Percentiles rank a stretch among this genome's conserved stretches.
Conservation (phyloP, 2,113 vertebrate species). For the Taxidea taxus region DNA sequence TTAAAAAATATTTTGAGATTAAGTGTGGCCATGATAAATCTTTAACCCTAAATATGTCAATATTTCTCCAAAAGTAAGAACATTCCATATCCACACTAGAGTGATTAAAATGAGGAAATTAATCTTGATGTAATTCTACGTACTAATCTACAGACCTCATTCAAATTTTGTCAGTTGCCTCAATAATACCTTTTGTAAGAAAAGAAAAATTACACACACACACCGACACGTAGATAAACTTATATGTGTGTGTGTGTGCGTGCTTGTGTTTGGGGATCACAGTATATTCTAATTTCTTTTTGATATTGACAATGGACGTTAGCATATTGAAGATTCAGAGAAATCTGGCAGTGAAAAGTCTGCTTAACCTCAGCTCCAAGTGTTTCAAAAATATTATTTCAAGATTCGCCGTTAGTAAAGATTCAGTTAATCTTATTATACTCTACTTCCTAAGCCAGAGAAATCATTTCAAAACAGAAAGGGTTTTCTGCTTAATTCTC, state of each 20-base stretch:
- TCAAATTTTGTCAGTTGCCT: not conserved
- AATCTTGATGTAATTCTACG: not conserved
- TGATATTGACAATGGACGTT: not conserved
- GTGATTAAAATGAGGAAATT: not conserved
- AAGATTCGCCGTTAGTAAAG: not conserved
- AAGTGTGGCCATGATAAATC: not conserved
- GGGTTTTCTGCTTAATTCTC: not conserved
- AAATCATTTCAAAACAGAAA: not conserved
- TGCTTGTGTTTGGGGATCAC: not conserved
- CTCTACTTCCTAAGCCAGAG: not conserved
- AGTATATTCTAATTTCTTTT: not conserved
- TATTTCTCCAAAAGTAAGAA: not conserved
- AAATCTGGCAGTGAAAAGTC: not conserved
- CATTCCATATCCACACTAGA: not conserved
- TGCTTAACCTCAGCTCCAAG: not conserved
- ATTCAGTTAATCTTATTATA: not conserved
- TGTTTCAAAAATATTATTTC: conserved; percentile 16
- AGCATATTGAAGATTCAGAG: not conserved
- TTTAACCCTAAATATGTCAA: not conserved
- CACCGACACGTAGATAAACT: not conserved
- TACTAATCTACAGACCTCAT: not conserved
- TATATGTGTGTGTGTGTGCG: not conserved
- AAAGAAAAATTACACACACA: not conserved
- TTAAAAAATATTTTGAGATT: not conserved
- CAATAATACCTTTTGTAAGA: not conserved